Percentiles rank a stretch among this genome's conserved stretches.
These are phyloP conservation scores for Siniperca undulata DNA, from an alignment of 2,797 vertebrate genomes.

Conservation along the genomic window DNA sequence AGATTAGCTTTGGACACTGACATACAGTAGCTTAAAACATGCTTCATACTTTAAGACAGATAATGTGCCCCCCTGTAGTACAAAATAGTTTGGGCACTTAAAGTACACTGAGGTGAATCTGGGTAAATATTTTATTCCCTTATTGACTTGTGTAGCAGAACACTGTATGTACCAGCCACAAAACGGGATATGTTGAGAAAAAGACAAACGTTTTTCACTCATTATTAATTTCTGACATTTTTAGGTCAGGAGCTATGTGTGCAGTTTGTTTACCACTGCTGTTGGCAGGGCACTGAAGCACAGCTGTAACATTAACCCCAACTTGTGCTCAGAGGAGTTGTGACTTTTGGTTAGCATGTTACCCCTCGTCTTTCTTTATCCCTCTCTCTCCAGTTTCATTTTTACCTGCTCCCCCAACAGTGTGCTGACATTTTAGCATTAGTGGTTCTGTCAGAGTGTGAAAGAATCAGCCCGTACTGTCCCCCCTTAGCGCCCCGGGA, in stretches of 20 bases:
- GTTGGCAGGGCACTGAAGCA: conserved; percentile 43
- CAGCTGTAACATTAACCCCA: conserved; percentile 62
- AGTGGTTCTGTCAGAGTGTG: conserved; percentile 63
- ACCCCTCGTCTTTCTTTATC: conserved; percentile 19
- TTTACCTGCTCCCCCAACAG: conserved; percentile 33
- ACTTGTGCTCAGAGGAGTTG: conserved; percentile 32
- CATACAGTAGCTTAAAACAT: conserved; percentile 19
- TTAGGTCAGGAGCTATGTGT: conserved; percentile 43
- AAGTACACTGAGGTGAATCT: conserved; percentile 13
- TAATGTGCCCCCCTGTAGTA: background rate
- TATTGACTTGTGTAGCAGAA: background rate
- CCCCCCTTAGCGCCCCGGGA: conserved; percentile 17
- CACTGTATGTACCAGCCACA: background rate
- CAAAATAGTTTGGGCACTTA: conserved; percentile 4
- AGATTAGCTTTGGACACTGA: conserved; percentile 42
- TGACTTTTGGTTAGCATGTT: conserved; percentile 47
- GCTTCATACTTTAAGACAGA: background rate
- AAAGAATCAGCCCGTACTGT: conserved; percentile 48
- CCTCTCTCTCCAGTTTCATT: conserved; percentile 29
- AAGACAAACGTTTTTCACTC: conserved; percentile 4
- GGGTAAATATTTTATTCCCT: conserved; percentile 4
- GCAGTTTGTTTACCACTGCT: conserved; percentile 46
- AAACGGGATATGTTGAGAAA: background rate
- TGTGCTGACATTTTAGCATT: conserved; percentile 72
- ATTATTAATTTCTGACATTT: conserved; percentile 55